Evolutionary conservation across 2,113 vertebrate species (phyloP), one percentile per base, ranked within the genome.

Genomic region (Takifugu bimaculatus): DNA sequence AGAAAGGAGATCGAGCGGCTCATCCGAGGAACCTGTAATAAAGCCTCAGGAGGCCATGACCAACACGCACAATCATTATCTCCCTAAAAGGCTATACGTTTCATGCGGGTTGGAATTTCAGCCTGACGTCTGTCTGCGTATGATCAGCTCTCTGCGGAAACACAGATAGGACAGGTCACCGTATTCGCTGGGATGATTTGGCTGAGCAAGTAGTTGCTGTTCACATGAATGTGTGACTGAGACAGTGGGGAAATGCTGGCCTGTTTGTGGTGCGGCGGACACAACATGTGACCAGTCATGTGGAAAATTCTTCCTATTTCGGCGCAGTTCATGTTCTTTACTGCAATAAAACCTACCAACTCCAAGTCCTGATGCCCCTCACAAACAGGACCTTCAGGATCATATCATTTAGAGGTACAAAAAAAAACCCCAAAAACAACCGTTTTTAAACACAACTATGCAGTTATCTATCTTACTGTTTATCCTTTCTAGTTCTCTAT

Each of bases 61-160:
- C 54, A 48, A 72, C 64, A 72, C 62, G 72, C 62, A 71, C 65
- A 74, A 68, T 68, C 62, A 60, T 57, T 44, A 79, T 82, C 69
- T 60, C 68, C 58, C 71, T 57, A 70, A 66, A 77, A 77, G 64
- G 57, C 75, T 70, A 60, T 74, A 80, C 28, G 52, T 77, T 77
- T 82, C 72, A 75, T 39, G 73, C 25, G 2, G 56, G 54, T 7
- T 84, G 72, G 77, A 87, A 82, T 82, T 85, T 86, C 74, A 85
- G 54, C 64, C 60, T 4, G 48, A 39, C 2, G 29, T 58, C 35
- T 7, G 59, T 60, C 77, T 15, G 61, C 5, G 61, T 60, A 66
- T 10, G 60, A 1, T 48, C 57, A 29, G 35, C 51, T 58, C 67
- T 50, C 63, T 68, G 50, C 51, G 2, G 53, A 54, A 29, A 29